A percentile compares a stretch with the other conserved stretches of the same genome.
phyloP scores from a whole-genome alignment of 2,113 vertebrate species.

The Calidris pugnax region DNA sequence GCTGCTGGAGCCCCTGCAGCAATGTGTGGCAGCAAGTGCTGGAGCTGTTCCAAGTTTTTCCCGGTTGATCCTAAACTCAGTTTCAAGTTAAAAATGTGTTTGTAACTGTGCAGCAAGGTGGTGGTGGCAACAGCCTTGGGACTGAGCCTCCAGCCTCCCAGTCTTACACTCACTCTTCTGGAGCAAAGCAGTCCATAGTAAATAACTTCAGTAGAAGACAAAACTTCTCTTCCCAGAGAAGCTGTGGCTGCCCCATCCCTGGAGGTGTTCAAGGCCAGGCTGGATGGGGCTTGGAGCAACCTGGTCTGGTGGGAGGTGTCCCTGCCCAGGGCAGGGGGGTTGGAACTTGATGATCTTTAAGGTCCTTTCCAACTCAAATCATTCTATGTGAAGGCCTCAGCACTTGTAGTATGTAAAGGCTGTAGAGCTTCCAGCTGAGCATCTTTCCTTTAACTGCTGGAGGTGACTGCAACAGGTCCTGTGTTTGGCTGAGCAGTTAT shows the following conservation, averaged over 20 bases:
- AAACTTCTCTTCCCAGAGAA: no score
- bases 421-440: background rate
- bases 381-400: background rate
- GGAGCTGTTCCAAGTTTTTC: background rate
- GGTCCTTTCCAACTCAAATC: no score
- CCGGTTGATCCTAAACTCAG: background rate
- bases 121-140: background rate
- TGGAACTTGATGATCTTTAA: no score
- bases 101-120: background rate
- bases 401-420: rapidly evolving
- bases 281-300: no score
- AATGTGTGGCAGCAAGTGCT: background rate
- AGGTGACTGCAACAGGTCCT: background rate
- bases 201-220: background rate
- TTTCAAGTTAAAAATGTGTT: background rate
- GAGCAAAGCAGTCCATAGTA: background rate
- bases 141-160: background rate
- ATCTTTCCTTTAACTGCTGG: background rate
- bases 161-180: rapidly evolving
- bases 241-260: no score
- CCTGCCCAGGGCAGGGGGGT: no score
- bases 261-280: no score
- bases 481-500: background rate
- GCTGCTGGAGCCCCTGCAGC: background rate
- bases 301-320: no score